Base-by-base conservation (phyloP, 2,113 vertebrate species). In the Sylvietta virens region DNA sequence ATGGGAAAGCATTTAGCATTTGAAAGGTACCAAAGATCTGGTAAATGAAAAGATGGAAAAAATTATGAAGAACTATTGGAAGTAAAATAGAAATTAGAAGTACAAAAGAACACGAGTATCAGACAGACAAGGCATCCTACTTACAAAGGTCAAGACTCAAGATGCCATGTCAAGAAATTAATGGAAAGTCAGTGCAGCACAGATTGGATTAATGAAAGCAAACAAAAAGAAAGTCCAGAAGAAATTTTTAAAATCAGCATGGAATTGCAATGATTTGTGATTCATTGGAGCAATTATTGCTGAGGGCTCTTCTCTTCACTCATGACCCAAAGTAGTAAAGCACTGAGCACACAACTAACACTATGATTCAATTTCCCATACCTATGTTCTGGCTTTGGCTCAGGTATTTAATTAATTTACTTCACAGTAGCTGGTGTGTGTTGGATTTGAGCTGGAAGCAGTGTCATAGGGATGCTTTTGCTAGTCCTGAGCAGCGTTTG, bases 1-100 rank as follows among this genome's bases (percentile, higher is more conserved):
- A 98, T 97, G 95, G 93, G 93, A 95, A 28, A 96, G 90, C 91
- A 96, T 94, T 97, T 97, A 96, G 91, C 93, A 97, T 93, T 88
- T 97, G 97, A 97, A 97, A 98, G 93, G 94, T 81, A 97, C 87
- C 92, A 95, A 95, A 77, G 71, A 96, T 88, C 85, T 92, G 89
- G 89, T 60, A 94, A 88, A 91, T 79, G 91, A 96, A 92, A 95
- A 97, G 96, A 95, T 94, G 87, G 77, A 74, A 77, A 92, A 93
- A 96, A 88, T 90, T 81, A 82, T 89, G 80, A 97, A 95, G 96
- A 95, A 95, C 91, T 96, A 67, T 48, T 88, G 64, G 72, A 95
- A 82, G 66, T 93, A 93, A 96, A 97, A 95, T 93, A 96, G 93
- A 96, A 96, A 95, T 90, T 91, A 89, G 67, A 92, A 96, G 80